phyloP scores from a whole-genome alignment of 2,797 vertebrate genomes.

The Myioborus melanocephalus region DNA sequence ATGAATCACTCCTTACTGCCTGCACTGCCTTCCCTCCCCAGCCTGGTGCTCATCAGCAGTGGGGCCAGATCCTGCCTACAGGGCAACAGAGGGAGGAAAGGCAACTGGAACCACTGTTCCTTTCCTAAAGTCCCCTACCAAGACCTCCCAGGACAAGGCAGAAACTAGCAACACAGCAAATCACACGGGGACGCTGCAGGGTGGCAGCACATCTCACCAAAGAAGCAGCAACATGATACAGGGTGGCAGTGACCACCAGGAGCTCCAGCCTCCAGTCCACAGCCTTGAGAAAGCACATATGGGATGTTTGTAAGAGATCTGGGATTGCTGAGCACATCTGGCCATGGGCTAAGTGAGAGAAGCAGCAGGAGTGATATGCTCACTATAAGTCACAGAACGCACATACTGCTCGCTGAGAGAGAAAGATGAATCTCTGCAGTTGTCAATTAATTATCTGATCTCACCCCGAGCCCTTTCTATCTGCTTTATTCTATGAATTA shows the following conservation, averaged over 20 bases:
- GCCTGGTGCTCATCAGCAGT: background rate
- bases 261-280: background rate
- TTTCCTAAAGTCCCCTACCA: background rate
- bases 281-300: background rate
- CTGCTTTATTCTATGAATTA: conserved; percentile 40
- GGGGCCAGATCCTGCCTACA: background rate
- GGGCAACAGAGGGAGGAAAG: background rate
- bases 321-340: background rate
- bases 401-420: background rate
- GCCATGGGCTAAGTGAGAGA: background rate
- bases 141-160: background rate
- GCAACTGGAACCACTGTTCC: background rate
- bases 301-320: background rate
- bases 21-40: background rate
- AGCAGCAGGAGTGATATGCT: background rate
- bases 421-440: background rate
- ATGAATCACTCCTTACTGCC: background rate
- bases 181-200: background rate
- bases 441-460: conserved; percentile 64
- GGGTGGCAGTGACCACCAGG: background rate
- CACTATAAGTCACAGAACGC: background rate
- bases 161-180: background rate
- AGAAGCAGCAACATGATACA: background rate
- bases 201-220: background rate
- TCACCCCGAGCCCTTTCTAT: conserved; percentile 20